Base-by-base conservation (phyloP, 2,113 vertebrate genomes). In the Hippoglossus stenolepis region DNA sequence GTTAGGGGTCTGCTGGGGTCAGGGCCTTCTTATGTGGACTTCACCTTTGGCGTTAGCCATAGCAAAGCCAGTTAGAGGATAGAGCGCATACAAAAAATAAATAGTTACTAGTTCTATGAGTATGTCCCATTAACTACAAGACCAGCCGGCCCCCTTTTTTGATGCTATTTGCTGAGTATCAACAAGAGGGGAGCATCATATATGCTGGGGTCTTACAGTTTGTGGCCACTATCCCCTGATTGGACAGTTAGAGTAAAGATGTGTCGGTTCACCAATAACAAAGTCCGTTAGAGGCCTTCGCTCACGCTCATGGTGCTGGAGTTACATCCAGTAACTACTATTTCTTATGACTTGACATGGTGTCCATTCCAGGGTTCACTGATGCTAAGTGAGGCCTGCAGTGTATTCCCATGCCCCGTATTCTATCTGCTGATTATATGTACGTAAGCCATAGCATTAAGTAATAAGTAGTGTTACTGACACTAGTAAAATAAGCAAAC, bases 401-500 rank as follows among this genome's bases (percentile, higher is more conserved):
- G 14, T 73, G 10, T 56, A 38, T 76, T 67, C 51, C 54, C 54
- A 77, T 74, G 40, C 58, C 38, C 53, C 23, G 49, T 11, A 49
- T 20, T 56, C 0, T 28, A 23, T 58, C 21, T 51, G 31, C 49
- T 68, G 21, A 57, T 68, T 54, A 51, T 47, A 72, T 62, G 23
- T 68, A 57, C 53, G 4, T 35, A 26, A 60, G 4, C 24, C 13
- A 18, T 47, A 54, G 28, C 12, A 15, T 68, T 21, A 54, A 21
- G 49, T 54, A 13, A 54, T 59, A 68, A 57, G 56, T 28, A 53
- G 51, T 40, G 57, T 35, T 40, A 49, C 67, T 79, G 75, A 83
- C 58, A 68, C 51, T 35, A 31, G 17, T 38, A 35, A 66, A 66
- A 83, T 28, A 74, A 60, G 45, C 45, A 75, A 64, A 65, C 40